These are phyloP conservation scores for Tridacna gigas DNA, from an alignment of 2,888 invertebrate genomes.

Conservation along the genomic window DNA sequence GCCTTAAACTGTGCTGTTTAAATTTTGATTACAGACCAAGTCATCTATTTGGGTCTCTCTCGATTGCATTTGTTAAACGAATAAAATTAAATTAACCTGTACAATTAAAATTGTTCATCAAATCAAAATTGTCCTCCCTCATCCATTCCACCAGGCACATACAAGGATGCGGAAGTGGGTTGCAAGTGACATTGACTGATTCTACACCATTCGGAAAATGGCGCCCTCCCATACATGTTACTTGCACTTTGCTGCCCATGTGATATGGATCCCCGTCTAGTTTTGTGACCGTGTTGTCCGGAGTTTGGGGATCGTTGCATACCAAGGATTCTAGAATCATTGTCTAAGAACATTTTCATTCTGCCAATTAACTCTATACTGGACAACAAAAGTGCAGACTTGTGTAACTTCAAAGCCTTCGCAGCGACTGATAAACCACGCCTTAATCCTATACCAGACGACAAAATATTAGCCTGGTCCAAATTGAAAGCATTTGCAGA, in stretches of 20 bases:
- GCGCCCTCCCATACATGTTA: constrained; percentile 46
- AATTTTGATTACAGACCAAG: too few species aligned
- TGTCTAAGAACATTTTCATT: too few species aligned
- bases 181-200: constrained; percentile 34
- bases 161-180: constrained; percentile 57
- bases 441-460: too few species aligned
- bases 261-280: constrained; percentile 37
- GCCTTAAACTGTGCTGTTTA: too few species aligned
- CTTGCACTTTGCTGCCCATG: constrained; percentile 40
- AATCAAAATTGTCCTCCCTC: constrained; percentile 11
- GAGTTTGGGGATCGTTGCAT: constrained; percentile 42
- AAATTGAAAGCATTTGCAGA: too few species aligned
- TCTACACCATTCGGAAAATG: constrained; percentile 36
- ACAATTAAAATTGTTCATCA: constrained; percentile 49
- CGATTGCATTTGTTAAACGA: not conserved
- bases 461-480: too few species aligned
- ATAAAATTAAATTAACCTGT: constrained; percentile 27
- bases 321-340: constrained; percentile 37
- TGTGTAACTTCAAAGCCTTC: too few species aligned
- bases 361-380: too few species aligned
- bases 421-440: too few species aligned
- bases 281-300: constrained; percentile 19
- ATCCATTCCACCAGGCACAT: constrained; percentile 58
- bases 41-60: too few species aligned
- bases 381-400: too few species aligned